A percentile compares a stretch with the other conserved stretches of the same genome.
phyloP scores from a whole-genome alignment of 2,888 invertebrate species.

The Alitta virens region DNA sequence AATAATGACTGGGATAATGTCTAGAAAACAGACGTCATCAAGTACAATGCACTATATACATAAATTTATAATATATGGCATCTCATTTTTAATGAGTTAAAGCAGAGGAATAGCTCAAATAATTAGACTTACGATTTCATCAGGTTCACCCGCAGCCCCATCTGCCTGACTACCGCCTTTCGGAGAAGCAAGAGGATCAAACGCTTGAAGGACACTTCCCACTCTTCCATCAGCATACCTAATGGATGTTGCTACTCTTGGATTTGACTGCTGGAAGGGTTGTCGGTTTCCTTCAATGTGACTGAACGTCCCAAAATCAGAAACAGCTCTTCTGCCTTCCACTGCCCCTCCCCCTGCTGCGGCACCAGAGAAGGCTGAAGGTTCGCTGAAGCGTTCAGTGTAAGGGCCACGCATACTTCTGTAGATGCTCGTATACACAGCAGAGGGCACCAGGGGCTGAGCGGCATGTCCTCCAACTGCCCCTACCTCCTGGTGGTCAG shows the following conservation, averaged over 20 bases:
- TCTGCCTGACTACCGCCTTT: neutral
- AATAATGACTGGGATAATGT: no score
- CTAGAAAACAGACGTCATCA: no score
- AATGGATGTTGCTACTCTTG: conserved; percentile 11
- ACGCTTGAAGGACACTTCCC: conserved; percentile 12
- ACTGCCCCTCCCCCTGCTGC: neutral
- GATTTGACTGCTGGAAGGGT: neutral
- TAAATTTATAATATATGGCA: no score
- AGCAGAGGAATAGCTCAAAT: no score
- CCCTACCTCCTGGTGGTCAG: neutral
- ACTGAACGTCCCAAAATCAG: neutral
- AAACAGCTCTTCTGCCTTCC: neutral
- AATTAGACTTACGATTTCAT: no score
- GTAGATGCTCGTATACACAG: neutral
- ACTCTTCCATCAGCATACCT: conserved; percentile 18
- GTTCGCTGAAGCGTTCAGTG: conserved; percentile 11
- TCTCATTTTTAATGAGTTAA: no score
- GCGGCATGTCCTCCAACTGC: conserved; percentile 1
- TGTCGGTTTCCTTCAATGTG: neutral
- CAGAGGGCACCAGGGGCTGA: conserved; percentile 3
- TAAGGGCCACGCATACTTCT: neutral
- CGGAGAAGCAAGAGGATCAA: conserved; percentile 16
- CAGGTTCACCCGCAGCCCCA: no score
- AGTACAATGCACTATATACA: no score
- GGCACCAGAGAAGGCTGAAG: neutral